phyloP scores from a whole-genome alignment of 2,113 vertebrate species.

The Mus spicilegus region DNA sequence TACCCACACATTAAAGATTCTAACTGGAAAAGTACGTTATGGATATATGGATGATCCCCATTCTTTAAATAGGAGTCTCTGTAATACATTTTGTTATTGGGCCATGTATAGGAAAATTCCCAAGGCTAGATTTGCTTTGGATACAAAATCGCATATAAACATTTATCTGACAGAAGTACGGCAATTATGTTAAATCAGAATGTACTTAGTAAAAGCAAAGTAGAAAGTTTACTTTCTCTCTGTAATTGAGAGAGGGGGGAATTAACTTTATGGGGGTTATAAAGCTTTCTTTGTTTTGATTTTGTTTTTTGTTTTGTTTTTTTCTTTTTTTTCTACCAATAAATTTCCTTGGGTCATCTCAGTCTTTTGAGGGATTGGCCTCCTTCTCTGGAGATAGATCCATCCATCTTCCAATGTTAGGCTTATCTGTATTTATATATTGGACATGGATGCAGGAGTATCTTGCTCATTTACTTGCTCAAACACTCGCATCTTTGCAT shows the following conservation, averaged over 20 bases:
- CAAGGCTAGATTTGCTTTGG: background rate
- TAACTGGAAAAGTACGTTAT: background rate
- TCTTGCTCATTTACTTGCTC: background rate
- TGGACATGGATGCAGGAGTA: background rate
- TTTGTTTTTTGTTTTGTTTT: background rate
- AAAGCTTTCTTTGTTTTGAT: background rate
- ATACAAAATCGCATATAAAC: background rate
- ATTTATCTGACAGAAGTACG: background rate
- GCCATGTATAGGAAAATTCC: background rate
- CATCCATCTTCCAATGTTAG: background rate
- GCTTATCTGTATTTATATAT: background rate
- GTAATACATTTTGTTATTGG: background rate
- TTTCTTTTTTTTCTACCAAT: background rate
- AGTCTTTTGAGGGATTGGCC: background rate
- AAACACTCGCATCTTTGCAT: background rate
- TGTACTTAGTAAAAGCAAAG: background rate
- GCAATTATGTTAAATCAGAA: background rate
- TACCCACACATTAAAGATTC: background rate
- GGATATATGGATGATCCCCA: background rate
- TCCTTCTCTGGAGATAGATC: background rate
- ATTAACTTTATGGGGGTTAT: background rate
- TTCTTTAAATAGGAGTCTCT: background rate
- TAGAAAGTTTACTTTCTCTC: background rate
- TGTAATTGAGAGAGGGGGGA: background rate
- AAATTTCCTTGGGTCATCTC: background rate